These are phyloP conservation scores for Lycaon pictus DNA, from an alignment of 2,113 vertebrate genomes.

Conservation along the genomic window DNA sequence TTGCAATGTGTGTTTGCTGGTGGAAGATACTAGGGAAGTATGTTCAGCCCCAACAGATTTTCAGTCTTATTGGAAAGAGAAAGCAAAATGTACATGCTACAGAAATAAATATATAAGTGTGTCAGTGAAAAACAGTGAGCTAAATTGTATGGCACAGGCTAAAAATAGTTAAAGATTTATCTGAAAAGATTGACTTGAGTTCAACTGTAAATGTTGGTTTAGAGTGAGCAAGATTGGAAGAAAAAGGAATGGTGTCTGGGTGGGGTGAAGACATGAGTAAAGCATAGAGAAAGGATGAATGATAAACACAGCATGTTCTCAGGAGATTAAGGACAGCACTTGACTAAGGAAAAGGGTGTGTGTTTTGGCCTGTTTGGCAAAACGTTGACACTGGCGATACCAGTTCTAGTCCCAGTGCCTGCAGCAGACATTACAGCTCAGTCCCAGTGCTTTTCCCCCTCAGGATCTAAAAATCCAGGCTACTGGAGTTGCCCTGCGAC, in stretches of 20 bases:
- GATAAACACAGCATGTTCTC: not conserved
- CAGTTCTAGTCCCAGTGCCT: not conserved
- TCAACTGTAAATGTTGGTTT: not conserved
- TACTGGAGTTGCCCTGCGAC: not conserved
- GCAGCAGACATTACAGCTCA: not conserved
- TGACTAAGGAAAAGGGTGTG: not conserved
- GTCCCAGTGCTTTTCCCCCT: not conserved
- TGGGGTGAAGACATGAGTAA: not conserved
- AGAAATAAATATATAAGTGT: not conserved
- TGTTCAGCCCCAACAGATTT: not conserved
- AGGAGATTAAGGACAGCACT: not conserved
- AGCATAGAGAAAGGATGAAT: not conserved
- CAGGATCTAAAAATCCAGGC: not conserved
- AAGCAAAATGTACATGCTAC: not conserved
- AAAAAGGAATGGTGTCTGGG: not conserved
- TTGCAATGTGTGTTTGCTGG: not conserved
- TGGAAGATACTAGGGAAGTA: not conserved
- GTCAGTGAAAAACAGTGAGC: not conserved
- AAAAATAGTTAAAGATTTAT: constrained; percentile 20
- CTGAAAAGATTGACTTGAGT: not conserved
- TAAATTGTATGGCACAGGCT: not conserved
- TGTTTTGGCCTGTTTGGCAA: not conserved
- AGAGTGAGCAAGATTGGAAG: not conserved
- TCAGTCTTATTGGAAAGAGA: not conserved
- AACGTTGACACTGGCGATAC: not conserved